phyloP scores from a whole-genome alignment of 2,113 vertebrate species.

The Oncorhynchus tshawytscha region DNA sequence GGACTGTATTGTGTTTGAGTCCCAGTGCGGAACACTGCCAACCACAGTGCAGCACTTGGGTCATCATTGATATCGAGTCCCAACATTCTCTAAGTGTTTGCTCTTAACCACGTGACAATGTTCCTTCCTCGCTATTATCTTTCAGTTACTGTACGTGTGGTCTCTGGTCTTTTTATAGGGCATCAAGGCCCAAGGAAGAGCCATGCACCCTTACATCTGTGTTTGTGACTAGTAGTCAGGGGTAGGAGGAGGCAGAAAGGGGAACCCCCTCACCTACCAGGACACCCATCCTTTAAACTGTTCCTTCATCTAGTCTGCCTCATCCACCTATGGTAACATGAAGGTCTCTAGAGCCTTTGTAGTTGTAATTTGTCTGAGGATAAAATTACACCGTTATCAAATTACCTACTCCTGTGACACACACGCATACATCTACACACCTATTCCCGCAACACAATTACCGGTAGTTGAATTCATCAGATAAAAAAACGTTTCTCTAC shows the following conservation, averaged over 20 bases:
- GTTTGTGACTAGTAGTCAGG: background rate
- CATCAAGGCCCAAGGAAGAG: too few species aligned
- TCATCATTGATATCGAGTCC: too few species aligned
- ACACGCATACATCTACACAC: background rate
- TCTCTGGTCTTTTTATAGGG: background rate
- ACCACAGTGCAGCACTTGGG: background rate
- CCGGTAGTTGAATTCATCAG: background rate
- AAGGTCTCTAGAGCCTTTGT: slow-evolving; percentile 3
- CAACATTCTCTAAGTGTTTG: too few species aligned
- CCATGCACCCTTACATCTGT: background rate
- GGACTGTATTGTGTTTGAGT: background rate
- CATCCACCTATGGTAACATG: background rate
- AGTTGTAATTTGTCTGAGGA: slow-evolving; percentile 16
- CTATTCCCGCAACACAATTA: background rate
- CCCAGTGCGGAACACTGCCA: slow-evolving; percentile 1
- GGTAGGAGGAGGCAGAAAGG: background rate
- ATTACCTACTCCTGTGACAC: background rate
- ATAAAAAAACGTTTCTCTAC: background rate
- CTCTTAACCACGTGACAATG: background rate
- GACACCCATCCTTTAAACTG: background rate
- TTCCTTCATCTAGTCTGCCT: background rate
- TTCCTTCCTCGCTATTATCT: background rate
- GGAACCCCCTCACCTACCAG: background rate
- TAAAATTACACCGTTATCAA: slow-evolving; percentile 11
- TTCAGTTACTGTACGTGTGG: background rate